phyloP scores from a whole-genome alignment of 2,113 vertebrate genomes.

The Riparia riparia region DNA sequence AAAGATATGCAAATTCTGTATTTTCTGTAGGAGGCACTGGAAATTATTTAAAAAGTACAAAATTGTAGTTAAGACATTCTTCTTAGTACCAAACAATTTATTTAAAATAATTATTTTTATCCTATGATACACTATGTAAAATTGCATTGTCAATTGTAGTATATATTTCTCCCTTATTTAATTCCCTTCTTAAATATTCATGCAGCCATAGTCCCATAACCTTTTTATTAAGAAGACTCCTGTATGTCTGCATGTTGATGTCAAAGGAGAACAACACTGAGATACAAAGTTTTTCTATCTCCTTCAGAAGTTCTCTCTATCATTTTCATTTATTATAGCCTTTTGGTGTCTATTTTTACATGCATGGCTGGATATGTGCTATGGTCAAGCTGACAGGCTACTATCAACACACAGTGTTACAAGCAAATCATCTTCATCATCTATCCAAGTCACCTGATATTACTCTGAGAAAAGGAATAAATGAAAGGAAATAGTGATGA shows the following conservation, averaged over 20 bases:
- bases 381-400: neutral
- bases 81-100: neutral
- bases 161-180: neutral
- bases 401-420: neutral
- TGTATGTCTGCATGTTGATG: neutral
- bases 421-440: neutral
- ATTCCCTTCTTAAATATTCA: neutral
- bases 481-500: neutral
- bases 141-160: neutral
- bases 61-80: neutral
- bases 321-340: neutral
- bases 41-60: neutral
- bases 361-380: neutral
- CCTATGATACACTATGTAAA: neutral
- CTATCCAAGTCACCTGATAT: neutral
- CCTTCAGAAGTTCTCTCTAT: neutral
- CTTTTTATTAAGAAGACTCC: neutral
- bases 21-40: neutral
- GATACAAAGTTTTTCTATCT: accelerated
- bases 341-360: neutral
- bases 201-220: neutral
- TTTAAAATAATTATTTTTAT: neutral
- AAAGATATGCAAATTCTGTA: neutral
- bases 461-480: neutral
- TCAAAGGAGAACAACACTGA: neutral